phyloP scores from a whole-genome alignment of 1,140 invertebrate genomes.

The Drosophila nigrodunni region DNA sequence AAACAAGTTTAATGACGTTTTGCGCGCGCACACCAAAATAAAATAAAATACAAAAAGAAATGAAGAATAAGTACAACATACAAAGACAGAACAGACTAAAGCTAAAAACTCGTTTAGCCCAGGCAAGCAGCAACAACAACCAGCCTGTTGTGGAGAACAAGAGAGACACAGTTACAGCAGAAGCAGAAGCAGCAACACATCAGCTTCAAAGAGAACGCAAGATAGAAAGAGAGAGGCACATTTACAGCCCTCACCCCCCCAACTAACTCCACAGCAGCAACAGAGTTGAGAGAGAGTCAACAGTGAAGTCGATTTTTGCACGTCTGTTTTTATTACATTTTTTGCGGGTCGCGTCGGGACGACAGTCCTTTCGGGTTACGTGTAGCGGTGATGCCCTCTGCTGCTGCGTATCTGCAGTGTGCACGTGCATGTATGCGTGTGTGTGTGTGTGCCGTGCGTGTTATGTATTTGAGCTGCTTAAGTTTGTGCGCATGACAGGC shows the following conservation, averaged over 20 bases:
- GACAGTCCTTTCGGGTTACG: constrained; percentile 53
- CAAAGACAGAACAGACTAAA: constrained; percentile 43
- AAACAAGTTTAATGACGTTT: constrained; percentile 84
- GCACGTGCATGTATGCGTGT: constrained; percentile 18
- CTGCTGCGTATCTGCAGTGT: constrained; percentile 8
- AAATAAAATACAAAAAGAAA: constrained; percentile 27
- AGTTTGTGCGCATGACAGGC: constrained; percentile 43
- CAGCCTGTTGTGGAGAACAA: constrained; percentile 9
- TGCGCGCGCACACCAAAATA: constrained; percentile 64
- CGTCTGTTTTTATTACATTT: constrained; percentile 80
- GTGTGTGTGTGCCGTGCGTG: constrained; percentile 12
- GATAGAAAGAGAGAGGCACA: constrained; percentile 42
- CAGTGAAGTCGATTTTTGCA: constrained; percentile 67
- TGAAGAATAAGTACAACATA: constrained; percentile 24
- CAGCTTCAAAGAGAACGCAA: constrained; percentile 8
- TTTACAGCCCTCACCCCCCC: constrained; percentile 35
- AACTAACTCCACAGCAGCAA: constrained; percentile 6
- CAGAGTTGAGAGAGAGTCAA: constrained; percentile 12
- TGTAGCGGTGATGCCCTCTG: constrained; percentile 27
- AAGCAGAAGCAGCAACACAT: constrained; percentile 7
- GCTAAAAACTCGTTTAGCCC: constrained; percentile 42
- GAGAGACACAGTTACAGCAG: constrained; percentile 46
- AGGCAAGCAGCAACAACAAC: constrained; percentile 9
- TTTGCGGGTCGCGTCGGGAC: constrained; percentile 52
- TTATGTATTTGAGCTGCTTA: constrained; percentile 31